These are phyloP conservation scores for Tigriopus californicus DNA, from an alignment of 2,888 invertebrate genomes.

Conservation along the genomic window DNA sequence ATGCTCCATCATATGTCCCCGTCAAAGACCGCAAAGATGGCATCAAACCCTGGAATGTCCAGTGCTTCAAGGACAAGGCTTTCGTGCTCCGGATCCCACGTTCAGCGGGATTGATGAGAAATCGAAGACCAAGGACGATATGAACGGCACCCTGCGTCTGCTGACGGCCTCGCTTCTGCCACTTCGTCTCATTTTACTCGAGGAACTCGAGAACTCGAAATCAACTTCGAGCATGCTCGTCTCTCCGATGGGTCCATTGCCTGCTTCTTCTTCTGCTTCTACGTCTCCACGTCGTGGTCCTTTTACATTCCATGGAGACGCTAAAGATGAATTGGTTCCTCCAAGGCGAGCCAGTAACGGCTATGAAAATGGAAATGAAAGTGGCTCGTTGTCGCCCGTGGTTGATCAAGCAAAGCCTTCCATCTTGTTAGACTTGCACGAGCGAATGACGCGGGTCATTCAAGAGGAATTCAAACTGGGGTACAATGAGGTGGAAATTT, in stretches of 20 bases:
- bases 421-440: too few species aligned
- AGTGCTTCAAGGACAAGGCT: background rate
- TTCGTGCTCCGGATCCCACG: too few species aligned
- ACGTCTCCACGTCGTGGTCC: too few species aligned
- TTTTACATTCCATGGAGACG: background rate
- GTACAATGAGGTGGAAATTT: too few species aligned
- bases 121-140: background rate
- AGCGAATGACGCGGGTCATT: too few species aligned
- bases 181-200: background rate
- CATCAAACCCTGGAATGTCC: slow-evolving; percentile 9
- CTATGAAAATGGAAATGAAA: background rate
- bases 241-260: background rate
- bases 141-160: background rate
- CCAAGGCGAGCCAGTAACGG: background rate
- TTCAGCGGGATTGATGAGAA: too few species aligned
- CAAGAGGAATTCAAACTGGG: too few species aligned
- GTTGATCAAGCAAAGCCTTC: too few species aligned
- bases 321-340: background rate
- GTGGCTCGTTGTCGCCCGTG: too few species aligned
- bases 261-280: too few species aligned
- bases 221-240: too few species aligned
- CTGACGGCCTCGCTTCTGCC: background rate
- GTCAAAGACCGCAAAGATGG: background rate
- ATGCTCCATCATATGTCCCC: background rate
- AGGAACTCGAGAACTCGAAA: background rate